Evolutionary conservation across 2,113 vertebrate genomes (phyloP).

Genomic region (Dipodomys stephensi): DNA sequence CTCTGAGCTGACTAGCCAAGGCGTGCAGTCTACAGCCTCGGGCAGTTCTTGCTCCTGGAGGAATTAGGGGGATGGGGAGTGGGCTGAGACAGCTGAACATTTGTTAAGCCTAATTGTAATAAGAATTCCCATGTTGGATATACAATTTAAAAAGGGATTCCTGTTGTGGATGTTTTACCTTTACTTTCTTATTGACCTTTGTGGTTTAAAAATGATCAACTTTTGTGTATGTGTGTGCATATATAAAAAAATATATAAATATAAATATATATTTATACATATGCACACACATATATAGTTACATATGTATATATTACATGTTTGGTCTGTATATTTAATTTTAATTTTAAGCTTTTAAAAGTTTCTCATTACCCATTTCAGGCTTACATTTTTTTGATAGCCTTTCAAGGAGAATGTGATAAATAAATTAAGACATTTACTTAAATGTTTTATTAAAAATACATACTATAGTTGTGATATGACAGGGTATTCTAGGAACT

Average conservation of each 20-base stretch:
- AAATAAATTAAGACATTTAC: constrained; percentile 28
- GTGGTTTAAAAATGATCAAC: constrained; percentile 59
- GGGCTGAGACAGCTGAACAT: neutral
- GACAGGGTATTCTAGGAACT: constrained; percentile 10
- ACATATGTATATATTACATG: too few relatives aligned
- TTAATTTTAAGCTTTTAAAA: constrained; percentile 45
- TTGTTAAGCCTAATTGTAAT: constrained; percentile 8
- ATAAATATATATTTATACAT: too few relatives aligned
- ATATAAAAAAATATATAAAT: too few relatives aligned
- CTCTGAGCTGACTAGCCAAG: neutral
- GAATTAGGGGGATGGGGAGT: neutral
- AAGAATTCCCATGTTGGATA: neutral
- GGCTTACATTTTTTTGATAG: constrained; percentile 41
- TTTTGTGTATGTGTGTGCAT: too few relatives aligned
- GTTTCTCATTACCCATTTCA: constrained; percentile 1
- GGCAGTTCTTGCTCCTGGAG: constrained; percentile 2
- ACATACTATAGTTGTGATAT: constrained; percentile 25
- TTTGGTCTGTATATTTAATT: constrained; percentile 9
- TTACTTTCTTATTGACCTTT: constrained; percentile 44
- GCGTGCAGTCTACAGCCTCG: neutral
- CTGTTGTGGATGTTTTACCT: constrained; percentile 48
- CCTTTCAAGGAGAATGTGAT: constrained; percentile 38
- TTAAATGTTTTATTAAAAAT: constrained; percentile 56
- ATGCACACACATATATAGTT: too few relatives aligned
- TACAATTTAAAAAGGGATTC: constrained; percentile 24